Conservation (phyloP, 2,113 vertebrate species). For the Scartelaos histophorus region DNA sequence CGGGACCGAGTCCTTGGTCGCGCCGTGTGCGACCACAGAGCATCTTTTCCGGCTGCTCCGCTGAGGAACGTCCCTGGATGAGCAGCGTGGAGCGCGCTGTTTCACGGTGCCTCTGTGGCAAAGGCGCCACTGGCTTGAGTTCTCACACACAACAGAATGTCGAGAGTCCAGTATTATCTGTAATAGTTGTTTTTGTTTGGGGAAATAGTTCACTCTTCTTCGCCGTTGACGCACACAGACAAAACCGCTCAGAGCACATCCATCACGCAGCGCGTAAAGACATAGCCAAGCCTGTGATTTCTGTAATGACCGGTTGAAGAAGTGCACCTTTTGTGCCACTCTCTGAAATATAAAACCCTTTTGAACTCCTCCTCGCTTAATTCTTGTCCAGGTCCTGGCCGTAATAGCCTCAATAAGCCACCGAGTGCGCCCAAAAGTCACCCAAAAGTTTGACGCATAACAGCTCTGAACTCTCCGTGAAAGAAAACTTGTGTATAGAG, state of each 20-base stretch:
- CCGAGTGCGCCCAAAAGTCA: conserved; percentile 48
- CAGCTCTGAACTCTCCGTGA: conserved; percentile 20
- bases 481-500: conserved; percentile 20
- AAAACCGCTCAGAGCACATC: conserved; percentile 42
- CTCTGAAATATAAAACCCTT: conserved; percentile 1
- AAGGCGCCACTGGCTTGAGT: conserved; percentile 20
- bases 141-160: not conserved
- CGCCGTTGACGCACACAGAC: conserved; percentile 22
- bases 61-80: conserved; percentile 50
- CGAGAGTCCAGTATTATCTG: conserved; percentile 18
- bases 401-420: conserved; percentile 17
- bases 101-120: conserved; percentile 25
- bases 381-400: conserved; percentile 35
- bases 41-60: conserved; percentile 74
- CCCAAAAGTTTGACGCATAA: conserved; percentile 68
- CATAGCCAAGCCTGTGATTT: conserved; percentile 25
- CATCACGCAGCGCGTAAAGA: conserved; percentile 28
- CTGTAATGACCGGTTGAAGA: conserved; percentile 49
- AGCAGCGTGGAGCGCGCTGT: conserved; percentile 36
- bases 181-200: conserved; percentile 7
- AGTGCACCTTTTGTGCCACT: conserved; percentile 31
- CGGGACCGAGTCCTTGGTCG: conserved; percentile 55
- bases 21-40: conserved; percentile 65
- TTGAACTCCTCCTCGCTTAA: conserved; percentile 18
- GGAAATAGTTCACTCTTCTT: conserved; percentile 32